These are phyloP conservation scores for Myrmecophaga tridactyla DNA, from an alignment of 2,113 vertebrate genomes.

Conservation along the genomic window DNA sequence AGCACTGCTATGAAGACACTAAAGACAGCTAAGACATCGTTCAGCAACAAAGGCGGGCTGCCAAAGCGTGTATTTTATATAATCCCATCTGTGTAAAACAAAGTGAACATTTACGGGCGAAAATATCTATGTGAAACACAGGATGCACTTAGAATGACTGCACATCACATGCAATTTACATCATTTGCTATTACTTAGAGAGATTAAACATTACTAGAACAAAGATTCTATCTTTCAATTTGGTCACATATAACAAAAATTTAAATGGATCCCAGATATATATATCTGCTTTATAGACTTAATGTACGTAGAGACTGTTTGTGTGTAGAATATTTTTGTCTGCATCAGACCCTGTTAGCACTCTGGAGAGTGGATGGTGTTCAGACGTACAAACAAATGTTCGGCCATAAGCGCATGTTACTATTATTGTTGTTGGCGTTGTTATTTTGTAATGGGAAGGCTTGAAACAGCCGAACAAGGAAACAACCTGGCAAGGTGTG, in stretches of 20 bases:
- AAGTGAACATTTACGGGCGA: not conserved
- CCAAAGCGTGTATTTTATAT: fast-evolving
- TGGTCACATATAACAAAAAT: not conserved
- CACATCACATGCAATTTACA: not conserved
- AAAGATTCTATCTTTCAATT: not conserved
- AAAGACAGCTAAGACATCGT: not conserved
- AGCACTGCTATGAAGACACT: not conserved
- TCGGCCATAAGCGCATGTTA: fast-evolving
- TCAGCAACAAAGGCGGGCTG: not conserved
- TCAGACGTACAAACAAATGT: not conserved
- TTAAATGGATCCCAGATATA: not conserved
- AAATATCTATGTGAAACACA: not conserved
- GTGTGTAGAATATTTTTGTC: not conserved
- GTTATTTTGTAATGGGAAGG: not conserved
- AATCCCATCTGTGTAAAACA: not conserved
- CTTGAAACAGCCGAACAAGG: fast-evolving
- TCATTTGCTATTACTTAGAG: not conserved
- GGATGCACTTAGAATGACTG: not conserved
- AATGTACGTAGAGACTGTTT: fast-evolving
- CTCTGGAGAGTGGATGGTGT: not conserved
- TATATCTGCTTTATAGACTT: not conserved
- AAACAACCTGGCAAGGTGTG: not conserved
- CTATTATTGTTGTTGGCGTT: not conserved
- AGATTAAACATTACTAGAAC: not conserved
- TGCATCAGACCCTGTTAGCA: fast-evolving